phyloP scores from a whole-genome alignment of 2,113 vertebrate genomes.

The Natator depressus region DNA sequence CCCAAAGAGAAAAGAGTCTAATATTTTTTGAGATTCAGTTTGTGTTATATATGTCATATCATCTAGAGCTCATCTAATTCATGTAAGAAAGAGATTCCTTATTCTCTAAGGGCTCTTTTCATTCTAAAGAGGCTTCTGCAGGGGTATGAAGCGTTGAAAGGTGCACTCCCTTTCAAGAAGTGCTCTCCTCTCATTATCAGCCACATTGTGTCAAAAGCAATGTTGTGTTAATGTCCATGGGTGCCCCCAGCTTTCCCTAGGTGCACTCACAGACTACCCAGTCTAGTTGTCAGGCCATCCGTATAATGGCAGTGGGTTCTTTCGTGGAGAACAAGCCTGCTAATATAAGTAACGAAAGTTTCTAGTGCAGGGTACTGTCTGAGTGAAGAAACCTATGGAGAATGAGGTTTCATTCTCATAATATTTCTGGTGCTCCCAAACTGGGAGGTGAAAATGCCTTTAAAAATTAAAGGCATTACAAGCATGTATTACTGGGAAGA shows the following conservation, averaged over 20 bases:
- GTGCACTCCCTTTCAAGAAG: not conserved
- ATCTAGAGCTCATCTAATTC: not conserved
- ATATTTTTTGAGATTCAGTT: not conserved
- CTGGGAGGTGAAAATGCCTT: not conserved
- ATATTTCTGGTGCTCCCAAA: not conserved
- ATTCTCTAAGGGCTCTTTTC: not conserved
- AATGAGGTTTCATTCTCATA: too few relatives aligned
- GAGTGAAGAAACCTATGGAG: too few relatives aligned
- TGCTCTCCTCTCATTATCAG: too few relatives aligned
- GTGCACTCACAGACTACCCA: too few relatives aligned
- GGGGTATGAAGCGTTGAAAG: rapidly evolving
- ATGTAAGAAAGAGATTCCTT: not conserved
- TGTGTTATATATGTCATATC: not conserved
- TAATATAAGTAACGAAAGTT: too few relatives aligned
- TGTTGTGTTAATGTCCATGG: too few relatives aligned
- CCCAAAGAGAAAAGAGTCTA: not conserved
- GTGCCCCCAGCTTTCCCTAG: too few relatives aligned
- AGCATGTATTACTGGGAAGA: not conserved
- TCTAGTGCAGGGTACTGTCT: too few relatives aligned
- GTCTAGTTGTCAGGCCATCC: too few relatives aligned
- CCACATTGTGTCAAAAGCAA: too few relatives aligned
- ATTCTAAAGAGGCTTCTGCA: not conserved
- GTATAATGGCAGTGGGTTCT: too few relatives aligned
- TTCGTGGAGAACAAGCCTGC: too few relatives aligned
- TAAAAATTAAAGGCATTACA: not conserved